These are phyloP conservation scores for Eretmocerus hayati DNA, from an alignment of 2,888 invertebrate genomes.

Conservation along the genomic window DNA sequence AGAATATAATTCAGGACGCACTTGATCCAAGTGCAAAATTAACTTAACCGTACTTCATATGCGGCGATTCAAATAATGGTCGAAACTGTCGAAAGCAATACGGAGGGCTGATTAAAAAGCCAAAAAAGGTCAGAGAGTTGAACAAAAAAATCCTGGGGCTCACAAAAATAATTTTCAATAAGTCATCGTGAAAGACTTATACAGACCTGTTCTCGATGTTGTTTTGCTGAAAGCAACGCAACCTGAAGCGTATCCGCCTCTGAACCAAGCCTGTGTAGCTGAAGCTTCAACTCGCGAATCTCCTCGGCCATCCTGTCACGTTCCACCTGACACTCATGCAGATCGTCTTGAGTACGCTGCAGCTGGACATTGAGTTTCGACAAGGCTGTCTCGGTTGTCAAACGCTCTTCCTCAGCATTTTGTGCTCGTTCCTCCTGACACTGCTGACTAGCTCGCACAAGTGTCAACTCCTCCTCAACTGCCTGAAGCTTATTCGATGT, in stretches of 20 bases:
- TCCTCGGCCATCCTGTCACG: constrained; percentile 26
- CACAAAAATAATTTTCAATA: too few species aligned
- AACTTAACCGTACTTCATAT: too few species aligned
- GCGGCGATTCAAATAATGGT: too few species aligned
- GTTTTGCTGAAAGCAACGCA: constrained; percentile 27
- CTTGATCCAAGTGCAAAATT: too few species aligned
- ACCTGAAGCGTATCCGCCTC: constrained; percentile 30
- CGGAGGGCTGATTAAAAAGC: too few species aligned
- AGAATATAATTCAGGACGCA: too few species aligned
- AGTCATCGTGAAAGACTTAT: too few species aligned
- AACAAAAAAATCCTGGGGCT: too few species aligned
- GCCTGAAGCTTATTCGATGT: constrained; percentile 27
- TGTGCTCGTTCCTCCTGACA: constrained; percentile 27
- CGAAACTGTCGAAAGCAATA: too few species aligned
- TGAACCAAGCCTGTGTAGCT: constrained; percentile 27
- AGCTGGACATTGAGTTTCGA: constrained; percentile 28
- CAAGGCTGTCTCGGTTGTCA: constrained; percentile 26
- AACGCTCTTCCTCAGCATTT: constrained; percentile 27
- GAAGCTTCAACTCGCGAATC: constrained; percentile 20
- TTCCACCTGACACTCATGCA: constrained; percentile 28
- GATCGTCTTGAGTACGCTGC: constrained; percentile 27
- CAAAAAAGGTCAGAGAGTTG: too few species aligned
- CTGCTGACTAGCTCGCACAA: constrained; percentile 26
- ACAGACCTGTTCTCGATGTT: constrained; percentile 29
- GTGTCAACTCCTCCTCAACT: constrained; percentile 29